Percentiles rank a stretch among this genome's conserved stretches.
These are phyloP conservation scores for Beaufortia kweichowensis DNA, from an alignment of 2,113 vertebrate species.

Conservation along the genomic window DNA sequence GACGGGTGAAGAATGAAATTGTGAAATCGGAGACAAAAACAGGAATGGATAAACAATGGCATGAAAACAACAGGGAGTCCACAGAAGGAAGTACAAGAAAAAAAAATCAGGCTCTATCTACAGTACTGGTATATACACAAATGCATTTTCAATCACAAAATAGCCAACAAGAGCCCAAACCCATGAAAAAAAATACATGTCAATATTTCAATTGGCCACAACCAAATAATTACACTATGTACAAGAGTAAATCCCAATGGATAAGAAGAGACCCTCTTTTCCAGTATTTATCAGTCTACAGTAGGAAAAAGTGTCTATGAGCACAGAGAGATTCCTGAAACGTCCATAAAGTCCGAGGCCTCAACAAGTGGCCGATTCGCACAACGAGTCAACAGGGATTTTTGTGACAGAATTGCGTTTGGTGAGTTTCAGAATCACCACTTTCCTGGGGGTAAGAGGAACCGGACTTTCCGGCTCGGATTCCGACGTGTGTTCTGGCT, in stretches of 20 bases:
- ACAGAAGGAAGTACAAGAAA: neutral
- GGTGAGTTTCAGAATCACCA: constrained; percentile 77
- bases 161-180: constrained; percentile 43
- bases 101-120: constrained; percentile 61
- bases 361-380: constrained; percentile 65
- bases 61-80: neutral
- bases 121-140: constrained; percentile 66
- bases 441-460: constrained; percentile 60
- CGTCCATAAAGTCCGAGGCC: constrained; percentile 45
- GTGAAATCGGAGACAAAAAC: constrained; percentile 34
- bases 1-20: neutral
- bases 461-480: constrained; percentile 35
- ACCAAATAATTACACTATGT: constrained; percentile 58
- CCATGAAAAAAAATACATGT: constrained; percentile 42
- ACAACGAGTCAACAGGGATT: constrained; percentile 32
- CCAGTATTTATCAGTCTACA: constrained; percentile 10
- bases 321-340: constrained; percentile 9
- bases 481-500: constrained; percentile 49
- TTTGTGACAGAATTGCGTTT: constrained; percentile 53
- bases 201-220: constrained; percentile 32
- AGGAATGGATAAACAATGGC: neutral
- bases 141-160: constrained; percentile 46
- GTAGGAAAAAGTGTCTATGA: constrained; percentile 2
- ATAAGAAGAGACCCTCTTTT: constrained; percentile 13
- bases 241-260: constrained; percentile 44